These are phyloP conservation scores for Drosophila sproati DNA, from an alignment of 1,140 invertebrate species.

Conservation along the genomic window DNA sequence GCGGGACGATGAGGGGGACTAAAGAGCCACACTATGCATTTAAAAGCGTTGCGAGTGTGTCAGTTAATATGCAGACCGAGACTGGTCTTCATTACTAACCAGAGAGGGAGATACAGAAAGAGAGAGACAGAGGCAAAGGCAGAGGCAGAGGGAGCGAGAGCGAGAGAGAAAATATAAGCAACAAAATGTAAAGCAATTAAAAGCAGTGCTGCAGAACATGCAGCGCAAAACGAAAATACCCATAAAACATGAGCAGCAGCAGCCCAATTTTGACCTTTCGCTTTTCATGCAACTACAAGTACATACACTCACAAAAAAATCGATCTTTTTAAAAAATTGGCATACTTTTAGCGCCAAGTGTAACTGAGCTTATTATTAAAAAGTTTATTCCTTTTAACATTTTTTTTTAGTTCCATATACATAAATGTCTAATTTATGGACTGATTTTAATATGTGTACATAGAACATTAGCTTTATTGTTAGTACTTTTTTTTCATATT, in stretches of 20 bases:
- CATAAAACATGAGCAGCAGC: constrained; percentile 74
- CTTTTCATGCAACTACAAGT: constrained; percentile 25
- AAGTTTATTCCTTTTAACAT: no score
- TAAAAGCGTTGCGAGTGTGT: constrained; percentile 67
- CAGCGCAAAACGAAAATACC: constrained; percentile 63
- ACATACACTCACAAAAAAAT: no score
- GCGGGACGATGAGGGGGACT: background rate
- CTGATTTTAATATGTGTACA: no score
- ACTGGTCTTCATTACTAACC: constrained; percentile 71
- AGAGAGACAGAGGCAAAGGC: constrained; percentile 20
- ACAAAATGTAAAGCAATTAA: constrained; percentile 82
- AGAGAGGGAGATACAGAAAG: background rate
- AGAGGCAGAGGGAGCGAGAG: constrained; percentile 22
- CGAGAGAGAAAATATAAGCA: constrained; percentile 58
- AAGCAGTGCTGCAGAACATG: constrained; percentile 71
- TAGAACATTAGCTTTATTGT: no score
- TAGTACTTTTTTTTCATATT: no score
- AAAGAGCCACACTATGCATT: constrained; percentile 54
- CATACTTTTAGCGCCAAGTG: no score
- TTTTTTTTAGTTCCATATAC: no score
- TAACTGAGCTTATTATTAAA: no score
- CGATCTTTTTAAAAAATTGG: no score
- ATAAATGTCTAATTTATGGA: no score
- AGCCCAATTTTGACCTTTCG: constrained; percentile 70
- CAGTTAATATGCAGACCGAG: constrained; percentile 78